These are phyloP conservation scores for Brachyrhaphis roseni DNA, from an alignment of 2,797 vertebrate genomes.

Conservation along the genomic window DNA sequence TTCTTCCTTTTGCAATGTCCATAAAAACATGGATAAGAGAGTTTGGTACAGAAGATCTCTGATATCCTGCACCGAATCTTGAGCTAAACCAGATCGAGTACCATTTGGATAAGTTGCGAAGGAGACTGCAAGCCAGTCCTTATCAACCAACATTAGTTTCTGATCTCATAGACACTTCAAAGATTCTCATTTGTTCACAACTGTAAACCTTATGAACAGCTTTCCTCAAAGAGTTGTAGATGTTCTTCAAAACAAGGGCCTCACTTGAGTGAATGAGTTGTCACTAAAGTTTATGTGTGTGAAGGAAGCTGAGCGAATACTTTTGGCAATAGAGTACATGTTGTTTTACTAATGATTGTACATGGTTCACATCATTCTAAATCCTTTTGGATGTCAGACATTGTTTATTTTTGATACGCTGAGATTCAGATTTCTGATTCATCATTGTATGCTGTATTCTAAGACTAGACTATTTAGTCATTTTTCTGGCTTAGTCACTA, in stretches of 20 bases:
- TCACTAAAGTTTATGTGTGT: not conserved
- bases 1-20: not conserved
- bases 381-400: constrained; percentile 21
- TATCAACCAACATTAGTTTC: not conserved
- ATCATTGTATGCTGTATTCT: constrained; percentile 17
- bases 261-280: not conserved
- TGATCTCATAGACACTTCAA: not conserved
- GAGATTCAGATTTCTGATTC: constrained; percentile 35
- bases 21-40: not conserved
- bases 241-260: not conserved
- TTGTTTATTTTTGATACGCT: constrained; percentile 23
- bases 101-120: not conserved
- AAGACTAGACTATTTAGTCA: constrained; percentile 22
- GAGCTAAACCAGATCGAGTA: not conserved
- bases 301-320: not conserved
- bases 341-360: constrained; percentile 28
- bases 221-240: not conserved
- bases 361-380: constrained; percentile 28
- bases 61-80: not conserved
- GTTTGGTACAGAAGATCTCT: not conserved
- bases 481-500: constrained; percentile 40
- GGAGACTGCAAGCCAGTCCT: not conserved
- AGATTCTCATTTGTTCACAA: not conserved
- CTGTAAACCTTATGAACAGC: not conserved
- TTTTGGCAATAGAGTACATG: not conserved